These are phyloP conservation scores for Diogma glabrata DNA, from an alignment of 2,888 invertebrate species.

Conservation along the genomic window DNA sequence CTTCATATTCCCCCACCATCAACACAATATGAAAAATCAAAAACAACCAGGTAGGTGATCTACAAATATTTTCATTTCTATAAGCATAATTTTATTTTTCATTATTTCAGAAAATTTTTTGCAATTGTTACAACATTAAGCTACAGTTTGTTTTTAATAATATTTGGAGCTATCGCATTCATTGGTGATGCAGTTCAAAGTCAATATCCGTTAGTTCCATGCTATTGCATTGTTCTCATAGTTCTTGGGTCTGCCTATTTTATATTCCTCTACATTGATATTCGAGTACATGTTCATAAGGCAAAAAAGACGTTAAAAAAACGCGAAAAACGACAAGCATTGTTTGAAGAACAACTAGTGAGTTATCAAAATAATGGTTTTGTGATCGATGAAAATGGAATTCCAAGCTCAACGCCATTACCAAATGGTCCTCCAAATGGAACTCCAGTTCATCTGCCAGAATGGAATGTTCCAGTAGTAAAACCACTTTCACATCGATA, in stretches of 20 bases:
- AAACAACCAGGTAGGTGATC: conserved; percentile 35
- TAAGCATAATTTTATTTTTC: background rate
- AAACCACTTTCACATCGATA: conserved; percentile 43
- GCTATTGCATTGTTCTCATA: conserved; percentile 49
- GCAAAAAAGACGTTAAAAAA: conserved; percentile 39
- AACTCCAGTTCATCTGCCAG: conserved; percentile 26
- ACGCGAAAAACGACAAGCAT: conserved; percentile 34
- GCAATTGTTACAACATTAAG: conserved; percentile 51
- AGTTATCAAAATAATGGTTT: conserved; percentile 21
- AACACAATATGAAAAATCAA: conserved; percentile 38
- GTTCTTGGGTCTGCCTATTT: conserved; percentile 48
- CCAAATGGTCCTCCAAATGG: conserved; percentile 21
- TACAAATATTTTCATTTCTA: background rate
- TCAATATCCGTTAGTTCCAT: conserved; percentile 39
- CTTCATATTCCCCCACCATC: conserved; percentile 40
- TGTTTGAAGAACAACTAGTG: conserved; percentile 34
- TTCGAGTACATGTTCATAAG: conserved; percentile 43
- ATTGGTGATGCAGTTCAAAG: conserved; percentile 45
- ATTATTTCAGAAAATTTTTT: conserved; percentile 44
- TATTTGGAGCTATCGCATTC: conserved; percentile 52
- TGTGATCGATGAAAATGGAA: background rate
- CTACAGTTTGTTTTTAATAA: conserved; percentile 55
- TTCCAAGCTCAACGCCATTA: background rate
- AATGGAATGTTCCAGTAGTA: conserved; percentile 26
- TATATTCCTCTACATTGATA: conserved; percentile 48